These are phyloP conservation scores for Rhinoptilus africanus DNA, from an alignment of 2,113 vertebrate genomes.

Conservation along the genomic window DNA sequence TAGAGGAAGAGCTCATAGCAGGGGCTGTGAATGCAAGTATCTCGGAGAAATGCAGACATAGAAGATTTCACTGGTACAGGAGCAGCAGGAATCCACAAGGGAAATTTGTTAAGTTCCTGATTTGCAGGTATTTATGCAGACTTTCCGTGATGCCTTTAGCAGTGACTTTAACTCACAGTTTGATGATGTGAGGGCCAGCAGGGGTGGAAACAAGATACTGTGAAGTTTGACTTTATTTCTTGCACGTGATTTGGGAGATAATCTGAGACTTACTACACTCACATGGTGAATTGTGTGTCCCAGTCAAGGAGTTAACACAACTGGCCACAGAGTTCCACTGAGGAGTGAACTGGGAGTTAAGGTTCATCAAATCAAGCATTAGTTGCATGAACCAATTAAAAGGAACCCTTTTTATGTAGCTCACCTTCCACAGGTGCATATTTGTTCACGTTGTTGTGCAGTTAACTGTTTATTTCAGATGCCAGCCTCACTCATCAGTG, in stretches of 20 bases:
- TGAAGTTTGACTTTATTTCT: background rate
- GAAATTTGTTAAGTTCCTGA: background rate
- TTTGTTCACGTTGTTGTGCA: background rate
- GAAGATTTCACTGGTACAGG: background rate
- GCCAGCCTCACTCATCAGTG: background rate
- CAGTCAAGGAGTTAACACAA: background rate
- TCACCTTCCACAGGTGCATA: background rate
- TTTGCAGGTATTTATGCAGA: background rate
- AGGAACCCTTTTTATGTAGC: background rate
- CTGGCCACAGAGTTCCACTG: background rate
- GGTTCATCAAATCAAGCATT: background rate
- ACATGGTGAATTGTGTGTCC: background rate
- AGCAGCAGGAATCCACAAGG: background rate
- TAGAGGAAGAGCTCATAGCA: background rate
- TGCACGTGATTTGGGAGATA: background rate
- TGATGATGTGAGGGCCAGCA: background rate
- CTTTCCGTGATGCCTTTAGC: background rate
- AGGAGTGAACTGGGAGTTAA: background rate
- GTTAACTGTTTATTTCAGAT: background rate
- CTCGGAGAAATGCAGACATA: background rate
- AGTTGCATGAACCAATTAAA: background rate
- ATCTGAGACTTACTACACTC: background rate
- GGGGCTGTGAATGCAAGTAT: background rate
- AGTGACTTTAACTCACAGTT: background rate
- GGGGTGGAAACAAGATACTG: background rate